These are phyloP conservation scores for Orgyia antiqua DNA, from an alignment of 2,888 invertebrate genomes.

Conservation along the genomic window DNA sequence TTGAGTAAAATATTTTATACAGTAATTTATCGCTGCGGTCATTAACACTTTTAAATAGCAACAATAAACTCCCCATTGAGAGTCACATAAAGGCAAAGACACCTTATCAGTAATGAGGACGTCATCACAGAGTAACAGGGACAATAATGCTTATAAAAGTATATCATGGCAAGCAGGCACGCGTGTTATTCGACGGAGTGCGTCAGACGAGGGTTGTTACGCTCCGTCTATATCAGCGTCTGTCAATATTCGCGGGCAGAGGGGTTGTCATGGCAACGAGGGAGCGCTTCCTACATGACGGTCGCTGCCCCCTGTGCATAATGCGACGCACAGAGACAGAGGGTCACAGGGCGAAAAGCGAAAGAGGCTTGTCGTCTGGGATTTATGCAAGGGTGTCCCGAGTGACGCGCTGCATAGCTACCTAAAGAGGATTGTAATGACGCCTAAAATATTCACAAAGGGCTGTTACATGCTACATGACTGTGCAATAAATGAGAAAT, in stretches of 20 bases:
- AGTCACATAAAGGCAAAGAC: conserved; percentile 42
- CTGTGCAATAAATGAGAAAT: background rate
- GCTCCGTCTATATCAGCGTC: conserved; percentile 49
- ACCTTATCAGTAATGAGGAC: conserved; percentile 63
- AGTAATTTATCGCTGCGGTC: conserved; percentile 9
- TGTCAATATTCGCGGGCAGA: conserved; percentile 65
- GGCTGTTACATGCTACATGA: conserved; percentile 3
- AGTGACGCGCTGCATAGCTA: conserved; percentile 22
- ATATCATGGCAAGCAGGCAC: conserved; percentile 54
- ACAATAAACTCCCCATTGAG: conserved; percentile 39
- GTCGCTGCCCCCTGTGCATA: conserved; percentile 59
- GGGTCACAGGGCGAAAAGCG: conserved; percentile 51
- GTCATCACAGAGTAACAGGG: conserved; percentile 42
- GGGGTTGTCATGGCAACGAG: conserved; percentile 69
- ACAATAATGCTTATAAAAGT: conserved; percentile 56
- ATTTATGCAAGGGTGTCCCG: conserved; percentile 50
- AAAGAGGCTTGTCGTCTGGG: conserved; percentile 53
- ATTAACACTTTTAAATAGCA: conserved; percentile 30
- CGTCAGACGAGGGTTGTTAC: conserved; percentile 24
- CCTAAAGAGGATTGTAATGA: conserved; percentile 20
- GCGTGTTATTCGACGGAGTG: conserved; percentile 19
- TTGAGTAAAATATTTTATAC: conserved; percentile 2
- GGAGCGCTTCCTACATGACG: conserved; percentile 54
- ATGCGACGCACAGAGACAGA: conserved; percentile 50
- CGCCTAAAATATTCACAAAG: conserved; percentile 24